Conservation (phyloP, 2,888 invertebrate species). For the Ctena decussata region DNA sequence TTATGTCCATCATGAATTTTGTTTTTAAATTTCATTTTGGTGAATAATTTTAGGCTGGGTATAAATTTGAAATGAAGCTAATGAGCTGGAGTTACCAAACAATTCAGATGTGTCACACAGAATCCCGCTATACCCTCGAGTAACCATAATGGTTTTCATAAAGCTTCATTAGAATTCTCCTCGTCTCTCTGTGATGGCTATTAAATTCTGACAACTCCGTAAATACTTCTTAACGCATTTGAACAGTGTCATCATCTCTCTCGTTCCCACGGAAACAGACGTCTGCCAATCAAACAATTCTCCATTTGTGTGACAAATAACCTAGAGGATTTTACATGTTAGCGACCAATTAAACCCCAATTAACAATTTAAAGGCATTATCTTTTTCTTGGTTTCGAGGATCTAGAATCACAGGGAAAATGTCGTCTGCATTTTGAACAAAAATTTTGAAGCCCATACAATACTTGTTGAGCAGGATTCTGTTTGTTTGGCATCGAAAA, state of each 20-base stretch:
- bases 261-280: constrained; percentile 16
- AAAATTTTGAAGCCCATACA: background rate
- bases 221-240: constrained; percentile 1
- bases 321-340: background rate
- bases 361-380: constrained; percentile 28
- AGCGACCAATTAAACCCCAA: constrained; percentile 45
- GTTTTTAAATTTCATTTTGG: too few species aligned
- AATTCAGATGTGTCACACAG: too few species aligned
- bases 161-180: background rate
- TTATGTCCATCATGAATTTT: too few species aligned
- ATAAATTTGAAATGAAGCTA: too few species aligned
- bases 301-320: background rate
- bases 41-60: too few species aligned
- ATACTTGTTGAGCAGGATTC: background rate
- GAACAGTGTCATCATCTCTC: background rate
- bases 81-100: too few species aligned
- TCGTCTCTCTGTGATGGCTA: background rate
- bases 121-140: too few species aligned
- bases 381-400: background rate
- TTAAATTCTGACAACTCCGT: constrained; percentile 6
- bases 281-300: constrained; percentile 5
- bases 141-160: background rate
- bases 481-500: constrained; percentile 25
- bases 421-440: background rate
- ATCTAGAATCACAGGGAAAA: background rate